phyloP scores from a whole-genome alignment of 2,113 vertebrate species.

The Cyphomyrus discorhynchus region DNA sequence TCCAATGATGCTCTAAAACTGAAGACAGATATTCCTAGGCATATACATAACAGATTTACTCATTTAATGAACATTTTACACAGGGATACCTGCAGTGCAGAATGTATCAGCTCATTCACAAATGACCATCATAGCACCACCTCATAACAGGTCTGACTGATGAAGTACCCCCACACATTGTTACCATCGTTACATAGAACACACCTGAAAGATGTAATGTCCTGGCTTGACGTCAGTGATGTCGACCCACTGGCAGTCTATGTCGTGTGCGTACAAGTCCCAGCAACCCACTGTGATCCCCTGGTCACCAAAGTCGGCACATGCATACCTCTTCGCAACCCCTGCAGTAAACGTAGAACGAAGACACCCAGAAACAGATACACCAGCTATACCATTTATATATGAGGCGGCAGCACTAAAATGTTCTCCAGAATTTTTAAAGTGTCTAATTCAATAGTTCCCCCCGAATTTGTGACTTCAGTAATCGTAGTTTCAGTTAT shows the following conservation, averaged over 20 bases:
- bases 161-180: neutral
- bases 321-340: conserved; percentile 86
- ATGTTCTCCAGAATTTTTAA: neutral
- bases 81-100: neutral
- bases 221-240: conserved; percentile 97
- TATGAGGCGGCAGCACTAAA: neutral
- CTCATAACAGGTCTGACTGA: neutral
- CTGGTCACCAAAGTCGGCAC: conserved; percentile 96
- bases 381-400: neutral
- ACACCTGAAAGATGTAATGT: conserved; percentile 91
- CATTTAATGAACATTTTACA: neutral
- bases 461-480: neutral
- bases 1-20: neutral
- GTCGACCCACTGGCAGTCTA: conserved; percentile 98
- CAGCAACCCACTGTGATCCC: conserved; percentile 97
- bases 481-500: neutral
- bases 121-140: neutral
- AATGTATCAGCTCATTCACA: neutral
- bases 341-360: conserved; percentile 51
- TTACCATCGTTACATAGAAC: neutral
- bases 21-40: neutral
- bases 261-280: conserved; percentile 93
- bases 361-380: neutral
- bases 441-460: neutral
- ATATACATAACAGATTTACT: neutral